Evolutionary conservation across 2,888 invertebrate species (phyloP), one percentile per base, ranked within the genome.

Genomic region (Parthenolecanium corni): DNA sequence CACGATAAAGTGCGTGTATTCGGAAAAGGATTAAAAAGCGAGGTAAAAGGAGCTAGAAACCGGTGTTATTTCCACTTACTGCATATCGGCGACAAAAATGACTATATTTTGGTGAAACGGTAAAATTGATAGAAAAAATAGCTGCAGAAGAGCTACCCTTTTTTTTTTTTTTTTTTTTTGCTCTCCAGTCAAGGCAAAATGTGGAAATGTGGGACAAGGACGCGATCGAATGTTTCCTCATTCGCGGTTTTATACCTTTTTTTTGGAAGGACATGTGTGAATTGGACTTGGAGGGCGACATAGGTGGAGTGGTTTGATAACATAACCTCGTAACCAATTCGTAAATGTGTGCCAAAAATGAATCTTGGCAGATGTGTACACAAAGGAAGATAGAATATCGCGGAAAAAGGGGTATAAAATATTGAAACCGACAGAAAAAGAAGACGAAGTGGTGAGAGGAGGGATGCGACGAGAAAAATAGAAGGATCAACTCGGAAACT

Each of bases 31-130:
- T 44, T 18, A 14, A 53, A 38, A 20, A 38, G 52, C 24, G 25
- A 53, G 36, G 36, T 31, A 38, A 36, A 53, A 36, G 36, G 52
- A 38, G 38, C 21, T 31, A 53, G 52, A 53, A 53, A 53, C 52
- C 52, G 52, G 52, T 53, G 52, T 53, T 53, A 53, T 53, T 53
- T 53, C 52, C 52, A 53, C 18, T 53, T 38, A 21, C 36, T 53
- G 52, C 5, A 9, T 31, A n/a, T n/a, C n/a, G 31, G 36, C 14
- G 38, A 53, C 52, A 38, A 53, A 36, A 36, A 53, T 20, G 20
- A 4, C 31, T 9, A 4, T 31, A 31, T 53, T 21, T 38, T 21
- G 52, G 25, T 52, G 9, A 53, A 53, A 53, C 52, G 52, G 31
- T 38, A 53, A 31, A 53, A 11, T 36, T 53, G 36, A 36, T 4